Percentiles rank a stretch among this genome's conserved stretches.
phyloP scores from a whole-genome alignment of 2,113 vertebrate genomes.

The Isurus oxyrinchus region DNA sequence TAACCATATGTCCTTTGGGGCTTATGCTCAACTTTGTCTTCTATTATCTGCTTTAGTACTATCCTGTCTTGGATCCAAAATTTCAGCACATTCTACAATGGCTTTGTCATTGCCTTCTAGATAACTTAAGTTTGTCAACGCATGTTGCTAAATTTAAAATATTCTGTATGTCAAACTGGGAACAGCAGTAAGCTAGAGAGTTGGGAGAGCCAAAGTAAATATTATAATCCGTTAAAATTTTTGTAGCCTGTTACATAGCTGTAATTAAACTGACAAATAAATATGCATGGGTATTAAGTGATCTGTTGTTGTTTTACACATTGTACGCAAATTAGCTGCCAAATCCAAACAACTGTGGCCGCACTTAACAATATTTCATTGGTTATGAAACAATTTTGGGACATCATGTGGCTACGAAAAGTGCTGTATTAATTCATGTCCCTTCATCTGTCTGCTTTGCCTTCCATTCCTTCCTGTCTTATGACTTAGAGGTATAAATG shows the following conservation, averaged over 20 bases:
- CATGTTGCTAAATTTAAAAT: not conserved
- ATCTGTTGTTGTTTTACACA: not conserved
- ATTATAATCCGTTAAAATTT: not conserved
- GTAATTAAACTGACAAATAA: not conserved
- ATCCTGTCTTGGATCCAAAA: not conserved
- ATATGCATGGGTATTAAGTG: not conserved
- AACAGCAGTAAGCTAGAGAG: not conserved
- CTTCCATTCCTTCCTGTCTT: not conserved
- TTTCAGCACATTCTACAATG: not conserved
- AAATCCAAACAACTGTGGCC: not conserved
- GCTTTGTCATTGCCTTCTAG: not conserved
- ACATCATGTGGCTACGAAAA: not conserved
- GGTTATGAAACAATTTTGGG: not conserved
- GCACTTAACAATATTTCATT: not conserved
- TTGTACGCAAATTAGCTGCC: not conserved
- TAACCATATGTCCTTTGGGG: not conserved
- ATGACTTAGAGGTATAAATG: not conserved
- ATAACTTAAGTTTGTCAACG: not conserved
- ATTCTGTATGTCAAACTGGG: not conserved
- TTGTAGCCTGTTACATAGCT: not conserved
- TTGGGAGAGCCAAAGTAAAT: not conserved
- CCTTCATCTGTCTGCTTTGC: not conserved
- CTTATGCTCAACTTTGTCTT: not conserved
- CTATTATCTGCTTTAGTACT: not conserved
- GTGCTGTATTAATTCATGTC: not conserved